phyloP scores from a whole-genome alignment of 1,140 invertebrate species.

The Mactra quadrangularis region DNA sequence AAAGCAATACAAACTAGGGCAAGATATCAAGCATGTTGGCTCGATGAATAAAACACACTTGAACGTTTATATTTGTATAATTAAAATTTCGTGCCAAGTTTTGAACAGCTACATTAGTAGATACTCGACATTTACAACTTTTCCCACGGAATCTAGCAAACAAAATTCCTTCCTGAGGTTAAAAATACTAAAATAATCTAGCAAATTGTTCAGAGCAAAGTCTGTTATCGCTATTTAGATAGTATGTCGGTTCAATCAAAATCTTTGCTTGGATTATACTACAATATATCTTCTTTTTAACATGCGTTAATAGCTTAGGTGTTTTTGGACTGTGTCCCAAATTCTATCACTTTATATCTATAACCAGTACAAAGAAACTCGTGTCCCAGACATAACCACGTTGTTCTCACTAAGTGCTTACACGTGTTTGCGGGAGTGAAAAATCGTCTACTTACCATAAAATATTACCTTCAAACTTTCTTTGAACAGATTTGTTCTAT shows the following conservation, averaged over 20 bases:
- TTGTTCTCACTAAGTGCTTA: constrained; percentile 36
- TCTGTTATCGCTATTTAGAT: constrained; percentile 17
- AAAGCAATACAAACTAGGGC: too few species aligned
- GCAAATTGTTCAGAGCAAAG: too few species aligned
- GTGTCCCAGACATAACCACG: constrained; percentile 38
- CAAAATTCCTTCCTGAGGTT: constrained; percentile 2
- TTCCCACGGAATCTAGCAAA: constrained; percentile 20
- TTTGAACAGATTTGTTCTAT: too few species aligned
- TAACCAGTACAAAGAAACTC: constrained; percentile 32
- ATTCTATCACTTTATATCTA: constrained; percentile 28
- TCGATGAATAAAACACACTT: too few species aligned
- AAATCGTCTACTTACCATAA: too few species aligned
- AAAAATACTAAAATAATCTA: too few species aligned
- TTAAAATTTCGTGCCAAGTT: constrained; percentile 5
- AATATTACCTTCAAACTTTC: too few species aligned
- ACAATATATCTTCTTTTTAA: constrained; percentile 38
- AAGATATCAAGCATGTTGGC: too few species aligned
- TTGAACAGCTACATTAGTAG: constrained; percentile 2
- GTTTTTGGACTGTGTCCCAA: constrained; percentile 40
- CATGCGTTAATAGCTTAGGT: constrained; percentile 29
- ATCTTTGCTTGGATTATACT: constrained; percentile 26
- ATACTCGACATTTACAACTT: constrained; percentile 16
- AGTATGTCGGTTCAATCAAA: neutral
- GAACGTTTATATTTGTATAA: too few species aligned
- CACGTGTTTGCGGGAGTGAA: too few species aligned